Base-by-base conservation (phyloP, 2,888 invertebrate genomes). In the Acleris laterana region DNA sequence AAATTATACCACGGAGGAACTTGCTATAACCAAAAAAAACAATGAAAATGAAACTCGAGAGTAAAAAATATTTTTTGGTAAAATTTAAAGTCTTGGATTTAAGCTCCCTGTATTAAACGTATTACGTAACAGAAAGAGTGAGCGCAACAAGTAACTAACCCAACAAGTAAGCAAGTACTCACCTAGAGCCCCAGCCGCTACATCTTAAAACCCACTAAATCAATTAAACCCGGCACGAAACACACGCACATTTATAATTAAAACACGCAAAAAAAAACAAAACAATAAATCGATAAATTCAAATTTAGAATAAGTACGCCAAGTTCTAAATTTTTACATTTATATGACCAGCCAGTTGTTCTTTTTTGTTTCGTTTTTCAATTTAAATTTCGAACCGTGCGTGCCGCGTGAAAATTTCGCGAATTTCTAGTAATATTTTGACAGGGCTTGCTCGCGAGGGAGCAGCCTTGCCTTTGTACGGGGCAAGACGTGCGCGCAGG, bases 381-480 rank as follows among this genome's bases (percentile, higher is more conserved):
- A 42, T 57, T 61, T 56, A 46, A 68, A 61, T 60, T 55, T 11
- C 62, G 61, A 68, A 69, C 60, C 52, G 51, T 68, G 72, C 68
- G 66, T 69, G 65, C 77, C 76, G 80, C 79, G 80, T 81, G 80
- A 71, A 71, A 75, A 79, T 77, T 81, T 83, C 77, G 80, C 82
- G 78, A 82, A 82, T 77, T 78, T 76, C 77, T 73, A 78, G 80
- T 84, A 73, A 80, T 89, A 89, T 89, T 91, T 89, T 88, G 89
- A 90, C 88, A 88, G 83, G 78, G 83, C 82, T 77, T 76, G 81
- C 81, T 74, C 76, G 78, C 75, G 71, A 75, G 82, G 80, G 83
- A 80, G 84, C 85, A 81, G 83, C 80, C 84, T 82, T 74, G 85
- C 84, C 85, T 89, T 88, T 89, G 89, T 84, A 85, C 85, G 83